A percentile compares a stretch with the other conserved stretches of the same genome.
These are phyloP conservation scores for Olivierus martensii DNA, from an alignment of 1,140 invertebrate genomes.

Conservation along the genomic window DNA sequence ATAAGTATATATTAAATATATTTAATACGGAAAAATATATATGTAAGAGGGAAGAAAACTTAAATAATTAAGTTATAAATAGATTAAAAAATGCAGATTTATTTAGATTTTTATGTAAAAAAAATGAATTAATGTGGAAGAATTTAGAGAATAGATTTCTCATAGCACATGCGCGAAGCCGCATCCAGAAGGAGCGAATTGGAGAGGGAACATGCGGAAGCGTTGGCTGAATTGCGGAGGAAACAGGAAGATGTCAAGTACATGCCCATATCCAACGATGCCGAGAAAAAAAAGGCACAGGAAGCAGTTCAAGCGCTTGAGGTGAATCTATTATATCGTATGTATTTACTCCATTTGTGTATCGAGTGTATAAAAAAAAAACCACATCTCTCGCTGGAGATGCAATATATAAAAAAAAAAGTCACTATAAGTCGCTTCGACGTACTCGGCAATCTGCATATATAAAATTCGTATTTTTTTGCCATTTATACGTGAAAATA, in stretches of 20 bases:
- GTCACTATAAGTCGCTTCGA: neutral
- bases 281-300: conserved; percentile 31
- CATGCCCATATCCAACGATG: conserved; percentile 24
- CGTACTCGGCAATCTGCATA: neutral
- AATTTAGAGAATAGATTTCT: conserved; percentile 3
- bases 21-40: too few relatives aligned
- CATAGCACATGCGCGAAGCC: conserved; percentile 67
- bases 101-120: too few relatives aligned
- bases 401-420: neutral
- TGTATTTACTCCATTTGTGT: too few relatives aligned
- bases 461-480: too few relatives aligned
- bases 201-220: conserved; percentile 68
- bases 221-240: conserved; percentile 56
- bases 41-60: too few relatives aligned
- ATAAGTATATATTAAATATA: too few relatives aligned
- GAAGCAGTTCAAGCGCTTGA: conserved; percentile 32
- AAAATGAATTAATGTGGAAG: too few relatives aligned
- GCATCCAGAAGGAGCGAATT: conserved; percentile 68
- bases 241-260: conserved; percentile 38
- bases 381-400: too few relatives aligned
- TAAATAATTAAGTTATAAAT: too few relatives aligned
- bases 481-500: too few relatives aligned
- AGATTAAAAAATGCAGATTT: too few relatives aligned
- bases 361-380: too few relatives aligned
- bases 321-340: conserved; percentile 17